phyloP scores from a whole-genome alignment of 1,140 invertebrate species.

The Ruditapes philippinarum region DNA sequence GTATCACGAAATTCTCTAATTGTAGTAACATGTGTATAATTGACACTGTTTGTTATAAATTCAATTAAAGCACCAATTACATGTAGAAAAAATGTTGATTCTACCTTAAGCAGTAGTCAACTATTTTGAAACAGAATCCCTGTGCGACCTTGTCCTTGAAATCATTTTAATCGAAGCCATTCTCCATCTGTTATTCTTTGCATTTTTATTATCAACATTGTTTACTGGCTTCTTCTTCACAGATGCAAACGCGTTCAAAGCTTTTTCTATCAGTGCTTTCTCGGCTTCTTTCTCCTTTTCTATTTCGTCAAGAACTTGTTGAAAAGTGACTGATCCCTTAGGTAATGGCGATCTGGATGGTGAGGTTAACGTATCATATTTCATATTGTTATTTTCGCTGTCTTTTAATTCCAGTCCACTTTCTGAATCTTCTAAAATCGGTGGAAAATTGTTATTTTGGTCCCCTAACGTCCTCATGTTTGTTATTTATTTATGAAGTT shows the following conservation, averaged over 20 bases:
- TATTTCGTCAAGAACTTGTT: slow-evolving; percentile 22
- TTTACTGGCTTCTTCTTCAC: background rate
- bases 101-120: too few species aligned
- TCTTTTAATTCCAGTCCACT: background rate
- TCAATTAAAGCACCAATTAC: too few species aligned
- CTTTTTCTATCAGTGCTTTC: background rate
- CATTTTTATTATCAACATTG: background rate
- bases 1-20: too few species aligned
- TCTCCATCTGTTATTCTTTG: background rate
- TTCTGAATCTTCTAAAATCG: background rate
- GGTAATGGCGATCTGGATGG: background rate
- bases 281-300: background rate
- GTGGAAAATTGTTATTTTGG: background rate
- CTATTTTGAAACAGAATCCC: background rate
- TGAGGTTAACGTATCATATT: background rate
- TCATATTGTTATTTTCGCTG: background rate
- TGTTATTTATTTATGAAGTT: background rate
- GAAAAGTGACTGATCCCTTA: background rate
- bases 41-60: too few species aligned
- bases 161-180: slow-evolving; percentile 9
- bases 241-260: slow-evolving; percentile 17
- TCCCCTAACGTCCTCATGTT: background rate
- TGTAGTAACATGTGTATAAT: too few species aligned
- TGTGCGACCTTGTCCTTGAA: background rate
- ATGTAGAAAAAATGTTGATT: too few species aligned